Percentiles rank a stretch among this genome's conserved stretches.
These are phyloP conservation scores for Scalopus aquaticus DNA, from an alignment of 2,113 vertebrate species.

Conservation along the genomic window DNA sequence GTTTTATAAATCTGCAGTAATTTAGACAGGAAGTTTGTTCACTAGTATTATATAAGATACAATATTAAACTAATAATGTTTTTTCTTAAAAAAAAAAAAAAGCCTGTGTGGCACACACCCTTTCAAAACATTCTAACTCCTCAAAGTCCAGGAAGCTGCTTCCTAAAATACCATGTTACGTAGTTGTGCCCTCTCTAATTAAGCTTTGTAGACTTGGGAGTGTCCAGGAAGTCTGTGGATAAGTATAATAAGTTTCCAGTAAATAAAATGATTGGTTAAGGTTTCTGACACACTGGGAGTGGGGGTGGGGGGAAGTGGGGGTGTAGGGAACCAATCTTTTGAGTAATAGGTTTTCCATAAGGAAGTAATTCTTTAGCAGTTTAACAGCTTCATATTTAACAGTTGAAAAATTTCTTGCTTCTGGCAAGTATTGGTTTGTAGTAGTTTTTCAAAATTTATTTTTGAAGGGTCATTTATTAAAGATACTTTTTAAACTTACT, in stretches of 20 bases:
- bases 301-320: no score
- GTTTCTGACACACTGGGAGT: background rate
- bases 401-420: constrained; percentile 5
- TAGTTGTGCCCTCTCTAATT: constrained; percentile 47
- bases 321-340: background rate
- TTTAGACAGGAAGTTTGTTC: background rate
- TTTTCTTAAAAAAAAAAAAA: no score
- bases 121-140: constrained; percentile 57
- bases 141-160: constrained; percentile 51
- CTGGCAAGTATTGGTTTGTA: background rate
- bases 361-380: constrained; percentile 8
- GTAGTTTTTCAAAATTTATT: constrained; percentile 7
- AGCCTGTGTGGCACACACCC: background rate
- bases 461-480: background rate
- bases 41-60: background rate
- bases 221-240: constrained; percentile 43
- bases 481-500: background rate
- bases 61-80: background rate
- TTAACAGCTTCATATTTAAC: constrained; percentile 42
- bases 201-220: constrained; percentile 53
- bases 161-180: constrained; percentile 56
- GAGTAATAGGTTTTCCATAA: background rate
- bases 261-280: constrained; percentile 18
- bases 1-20: background rate
- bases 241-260: background rate